Base-by-base conservation (phyloP, 2,888 invertebrate species). In the Cordilura impudica region DNA sequence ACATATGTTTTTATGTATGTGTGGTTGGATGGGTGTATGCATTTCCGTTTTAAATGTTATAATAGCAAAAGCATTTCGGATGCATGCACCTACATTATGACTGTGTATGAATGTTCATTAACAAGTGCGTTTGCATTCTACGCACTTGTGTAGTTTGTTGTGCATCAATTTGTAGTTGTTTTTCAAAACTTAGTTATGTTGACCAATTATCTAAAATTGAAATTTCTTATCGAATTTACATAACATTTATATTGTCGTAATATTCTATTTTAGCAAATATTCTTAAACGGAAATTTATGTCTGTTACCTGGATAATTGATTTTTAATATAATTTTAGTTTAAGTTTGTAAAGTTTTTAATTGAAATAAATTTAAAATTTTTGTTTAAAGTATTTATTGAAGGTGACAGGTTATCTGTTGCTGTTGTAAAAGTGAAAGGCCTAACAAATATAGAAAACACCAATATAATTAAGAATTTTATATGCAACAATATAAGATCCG, bases 281-380 rank as follows among this genome's bases (percentile, higher is more conserved):
- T 43, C 53, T 51, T 21, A 16, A 74, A 66, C 86, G 86, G 85
- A 86, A 86, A 84, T 85, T 81, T 83, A 81, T 83, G 85, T 86
- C 84, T 85, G 84, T 79, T 79, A 75, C 75, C 72, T 75, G 66
- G n/a, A 72, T 79, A 79, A 79, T 79, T 79, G 79, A 79, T 67
- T 79, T 79, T 49, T 66, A 67, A 67, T 67, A 61, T 53, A 43
- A 66, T 67, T 71, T 71, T 56, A 74, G 74, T 74, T 67, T 60
- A 60, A 67, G 53, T 75, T 63, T 47, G 39, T 54, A 6, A 49
- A 35, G 39, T 19, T 53, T 66, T 60, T 21, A 71, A 61, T 60
- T 47, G 26, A 23, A 45, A 3, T 12, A 66, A 66, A 54, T 54
- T 39, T 21, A 47, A 35, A 35, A 39, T 39, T n/a, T n/a, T n/a